phyloP scores from a whole-genome alignment of 2,888 invertebrate species.

The Mesorhabditis sp. region DNA sequence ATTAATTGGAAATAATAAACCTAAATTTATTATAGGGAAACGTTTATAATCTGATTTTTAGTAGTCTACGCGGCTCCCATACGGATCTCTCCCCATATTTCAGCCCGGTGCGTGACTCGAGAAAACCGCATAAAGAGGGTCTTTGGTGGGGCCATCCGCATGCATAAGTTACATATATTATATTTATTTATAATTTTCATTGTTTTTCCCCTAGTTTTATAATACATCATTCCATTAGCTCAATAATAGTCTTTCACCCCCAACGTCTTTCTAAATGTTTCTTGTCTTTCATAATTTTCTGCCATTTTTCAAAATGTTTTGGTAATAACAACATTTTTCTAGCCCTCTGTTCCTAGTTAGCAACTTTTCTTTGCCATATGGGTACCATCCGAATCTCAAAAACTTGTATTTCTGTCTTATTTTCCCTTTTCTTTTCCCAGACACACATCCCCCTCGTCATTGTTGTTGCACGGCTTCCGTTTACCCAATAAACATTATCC shows the following conservation, averaged over 20 bases:
- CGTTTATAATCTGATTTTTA: neutral
- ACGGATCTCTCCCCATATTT: slow-evolving; percentile 28
- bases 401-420: no score
- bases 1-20: no score
- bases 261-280: neutral
- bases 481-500: no score
- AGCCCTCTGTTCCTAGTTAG: no score
- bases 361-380: no score
- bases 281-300: neutral
- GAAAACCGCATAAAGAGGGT: slow-evolving; percentile 37
- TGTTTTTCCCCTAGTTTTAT: neutral
- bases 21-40: no score
- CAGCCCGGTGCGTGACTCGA: slow-evolving; percentile 24
- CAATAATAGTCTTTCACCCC: neutral
- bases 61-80: neutral
- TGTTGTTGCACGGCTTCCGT: no score
- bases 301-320: no score
- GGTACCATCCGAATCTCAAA: no score
- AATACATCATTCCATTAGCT: neutral
- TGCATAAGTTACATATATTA: neutral
- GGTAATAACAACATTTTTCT: no score
- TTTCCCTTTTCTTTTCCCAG: no score
- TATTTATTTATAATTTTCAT: neutral
- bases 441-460: no score
- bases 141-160: slow-evolving; percentile 32